These are phyloP conservation scores for Falco biarmicus DNA, from an alignment of 2,797 vertebrate species.

Conservation along the genomic window DNA sequence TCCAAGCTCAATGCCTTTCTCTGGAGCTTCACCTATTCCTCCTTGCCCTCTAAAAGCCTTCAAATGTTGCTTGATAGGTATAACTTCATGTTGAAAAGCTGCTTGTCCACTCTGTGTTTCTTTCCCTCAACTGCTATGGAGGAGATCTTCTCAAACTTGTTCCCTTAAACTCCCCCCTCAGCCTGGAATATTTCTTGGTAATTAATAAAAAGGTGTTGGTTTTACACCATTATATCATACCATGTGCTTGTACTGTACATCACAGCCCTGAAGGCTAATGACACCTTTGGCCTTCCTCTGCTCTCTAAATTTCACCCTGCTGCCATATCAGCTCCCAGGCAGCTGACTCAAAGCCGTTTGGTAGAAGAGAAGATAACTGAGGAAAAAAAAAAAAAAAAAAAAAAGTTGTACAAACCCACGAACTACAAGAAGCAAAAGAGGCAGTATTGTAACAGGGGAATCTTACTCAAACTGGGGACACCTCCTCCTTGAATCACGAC, in stretches of 20 bases:
- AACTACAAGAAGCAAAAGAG: background rate
- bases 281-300: background rate
- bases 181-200: background rate
- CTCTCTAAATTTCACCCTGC: background rate
- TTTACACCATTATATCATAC: too few species aligned
- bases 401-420: background rate
- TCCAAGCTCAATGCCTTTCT: background rate
- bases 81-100: background rate
- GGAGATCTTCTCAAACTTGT: background rate
- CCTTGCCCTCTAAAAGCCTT: background rate
- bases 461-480: accelerated
- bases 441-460: background rate
- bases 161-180: background rate
- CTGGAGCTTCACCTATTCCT: background rate
- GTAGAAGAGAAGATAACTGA: background rate
- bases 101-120: background rate
- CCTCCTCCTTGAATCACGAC: background rate
- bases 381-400: too few species aligned
- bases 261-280: background rate
- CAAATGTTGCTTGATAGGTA: background rate
- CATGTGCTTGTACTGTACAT: background rate
- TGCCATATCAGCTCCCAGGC: background rate
- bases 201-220: background rate
- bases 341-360: background rate
- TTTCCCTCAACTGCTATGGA: background rate